These are phyloP conservation scores for Clanis bilineata DNA, from an alignment of 2,888 invertebrate species.

Conservation along the genomic window DNA sequence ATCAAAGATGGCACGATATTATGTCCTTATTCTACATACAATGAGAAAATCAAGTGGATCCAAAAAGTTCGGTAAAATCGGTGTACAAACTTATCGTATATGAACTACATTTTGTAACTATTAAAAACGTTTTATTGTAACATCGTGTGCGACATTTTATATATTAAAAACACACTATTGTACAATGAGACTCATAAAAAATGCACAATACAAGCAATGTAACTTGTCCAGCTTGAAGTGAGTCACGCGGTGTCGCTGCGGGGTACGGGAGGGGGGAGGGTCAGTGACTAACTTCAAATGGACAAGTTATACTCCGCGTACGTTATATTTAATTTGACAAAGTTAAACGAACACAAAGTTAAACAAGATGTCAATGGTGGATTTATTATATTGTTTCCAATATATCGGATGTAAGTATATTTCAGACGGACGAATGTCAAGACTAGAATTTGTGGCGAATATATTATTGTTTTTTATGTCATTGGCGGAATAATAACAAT, in stretches of 20 bases:
- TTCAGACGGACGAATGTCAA: no score
- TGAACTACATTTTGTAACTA: background rate
- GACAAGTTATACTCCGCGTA: background rate
- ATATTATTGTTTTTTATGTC: no score
- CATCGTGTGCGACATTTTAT: background rate
- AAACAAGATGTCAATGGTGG: background rate
- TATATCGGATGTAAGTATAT: no score
- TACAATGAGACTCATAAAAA: slow-evolving; percentile 3
- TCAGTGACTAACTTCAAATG: background rate
- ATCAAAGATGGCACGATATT: slow-evolving; percentile 3
- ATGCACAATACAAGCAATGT: background rate
- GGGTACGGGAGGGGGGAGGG: background rate
- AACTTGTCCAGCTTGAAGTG: background rate
- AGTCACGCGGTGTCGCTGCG: background rate
- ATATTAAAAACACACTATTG: background rate
- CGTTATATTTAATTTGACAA: background rate
- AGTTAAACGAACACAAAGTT: background rate
- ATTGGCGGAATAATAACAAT: no score
- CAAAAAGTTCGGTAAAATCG: slow-evolving; percentile 12
- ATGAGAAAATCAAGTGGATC: slow-evolving; percentile 2
- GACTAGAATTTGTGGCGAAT: no score
- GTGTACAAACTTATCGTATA: slow-evolving; percentile 11
- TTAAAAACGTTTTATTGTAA: slow-evolving; percentile 8
- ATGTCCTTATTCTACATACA: slow-evolving; percentile 3
- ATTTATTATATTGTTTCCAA: background rate